Evolutionary conservation across 2,888 invertebrate genomes (phyloP), one percentile per base, ranked within the genome.

Genomic region (Agrochola lota): DNA sequence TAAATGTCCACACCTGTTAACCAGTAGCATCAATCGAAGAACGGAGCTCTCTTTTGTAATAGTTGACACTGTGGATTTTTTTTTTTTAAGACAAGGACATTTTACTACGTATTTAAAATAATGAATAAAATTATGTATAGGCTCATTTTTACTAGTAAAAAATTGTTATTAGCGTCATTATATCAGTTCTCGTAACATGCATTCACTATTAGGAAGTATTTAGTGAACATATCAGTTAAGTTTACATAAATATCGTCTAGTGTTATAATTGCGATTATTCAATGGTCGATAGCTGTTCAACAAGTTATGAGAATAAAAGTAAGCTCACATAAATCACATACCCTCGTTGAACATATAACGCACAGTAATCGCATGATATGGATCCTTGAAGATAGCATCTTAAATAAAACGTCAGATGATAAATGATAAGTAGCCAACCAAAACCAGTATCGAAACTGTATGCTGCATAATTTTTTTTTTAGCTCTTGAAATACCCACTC

Each of bases 381-480:
- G 88, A 92, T 93, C 90, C 90, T 91, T 87, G 85, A 77, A 87
- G 92, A 93, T 91, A 91, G 77, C 85, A 91, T 93, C 90, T 90
- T 89, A 87, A 88, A 90, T 87, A 89, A 80, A 75, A 87, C 57
- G 67, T 74, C 79, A 74, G 78, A 90, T 85, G 84, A 86, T 83
- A 81, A 87, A 89, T 84, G 84, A 87, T 83, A 82, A 81, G 70
- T 75, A 46, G 64, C 67, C 62, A 59, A 69, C 26, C 62, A 70
- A n/a, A 86, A 89, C 83, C 78, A 68, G 87, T 86, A 80, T 75
- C 55, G 55, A 63, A 71, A 55, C 12, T 46, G 55, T 52, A 43
- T 8, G 62, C 20, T 57, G 43, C 49, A 60, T 52, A 46, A 0
- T 12, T 71, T n/a, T 78, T 79, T 43, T 74, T 85, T 78, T 69